Base-by-base conservation (phyloP, 2,113 vertebrate species). In the Daboia siamensis region DNA sequence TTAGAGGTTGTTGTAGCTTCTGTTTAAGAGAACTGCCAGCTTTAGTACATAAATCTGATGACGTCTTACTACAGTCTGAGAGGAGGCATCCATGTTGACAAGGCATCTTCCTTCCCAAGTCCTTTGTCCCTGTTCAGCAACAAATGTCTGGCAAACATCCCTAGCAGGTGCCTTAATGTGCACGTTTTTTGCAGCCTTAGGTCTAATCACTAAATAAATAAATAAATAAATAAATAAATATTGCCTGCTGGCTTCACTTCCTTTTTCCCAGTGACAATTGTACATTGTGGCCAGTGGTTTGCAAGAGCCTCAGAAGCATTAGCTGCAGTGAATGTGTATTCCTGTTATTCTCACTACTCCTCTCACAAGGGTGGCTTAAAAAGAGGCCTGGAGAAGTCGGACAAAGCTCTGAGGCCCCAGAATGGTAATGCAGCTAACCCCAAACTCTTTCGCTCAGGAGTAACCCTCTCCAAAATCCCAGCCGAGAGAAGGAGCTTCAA, bases 21-120 rank as follows among this genome's bases (percentile, higher is more conserved):
- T 80, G 44, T 94, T 61, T 1, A 94, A 88, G 93, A 94, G 95
- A 96, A 94, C 96, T 96, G 95, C 96, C 96, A 96, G 92, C 94
- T 93, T 94, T 96, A 97, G 96, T 94, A 89, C 95, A 94, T 93
- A 94, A 90, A 94, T 59, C 87, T 94, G 96, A 97, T 94, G 95
- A 96, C 95, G 94, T 92, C 95, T 96, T 95, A 95, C 94, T 94
- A 93, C 94, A 95, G 96, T 95, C 93, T 94, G 90, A 7, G 0
- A 90, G 48, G 94, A 92, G 87, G 94, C 0, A 46, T 92, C 7
- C 2, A 88, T 92, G 92, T 88, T 44, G 9, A 48, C 0, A 5
- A 12, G 57, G 0, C 64, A 44, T 93, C 90, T 91, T 61, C 91
- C 84, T 91, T 86, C 55, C 17, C 4, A 57, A 93, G 88, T 11